Evolutionary conservation across 2,113 vertebrate genomes (phyloP).

Genomic region (Colistium nudipinnis): DNA sequence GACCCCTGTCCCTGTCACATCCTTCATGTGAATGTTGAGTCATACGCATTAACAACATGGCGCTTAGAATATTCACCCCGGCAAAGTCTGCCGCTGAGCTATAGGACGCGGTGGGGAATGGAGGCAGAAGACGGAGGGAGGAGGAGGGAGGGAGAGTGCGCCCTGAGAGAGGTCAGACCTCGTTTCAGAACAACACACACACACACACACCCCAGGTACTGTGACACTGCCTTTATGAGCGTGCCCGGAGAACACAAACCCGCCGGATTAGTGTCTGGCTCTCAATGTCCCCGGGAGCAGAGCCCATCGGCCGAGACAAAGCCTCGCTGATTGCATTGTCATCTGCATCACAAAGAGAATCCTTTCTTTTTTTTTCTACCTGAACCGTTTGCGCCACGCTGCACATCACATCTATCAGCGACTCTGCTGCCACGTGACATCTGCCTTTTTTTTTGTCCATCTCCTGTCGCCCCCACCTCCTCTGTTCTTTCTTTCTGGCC

Average conservation of each 20-base stretch:
- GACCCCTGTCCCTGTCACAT: conserved; percentile 32
- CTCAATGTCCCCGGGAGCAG: conserved; percentile 70
- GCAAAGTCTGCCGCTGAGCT: conserved; percentile 29
- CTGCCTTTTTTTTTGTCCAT: conserved; percentile 56
- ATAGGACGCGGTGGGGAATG: conserved; percentile 25
- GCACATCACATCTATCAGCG: conserved; percentile 69
- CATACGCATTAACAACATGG: conserved; percentile 40
- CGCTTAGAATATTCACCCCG: conserved; percentile 30
- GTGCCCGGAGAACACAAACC: conserved; percentile 71
- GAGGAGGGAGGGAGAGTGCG: conserved; percentile 44
- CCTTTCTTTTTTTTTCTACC: conserved; percentile 80
- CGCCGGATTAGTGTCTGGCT: conserved; percentile 74
- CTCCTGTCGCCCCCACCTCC: conserved; percentile 14
- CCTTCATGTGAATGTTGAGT: conserved; percentile 30
- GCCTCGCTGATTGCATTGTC: conserved; percentile 77
- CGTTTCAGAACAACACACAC: conserved; percentile 66
- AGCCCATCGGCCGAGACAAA: conserved; percentile 77
- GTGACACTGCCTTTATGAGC: conserved; percentile 69
- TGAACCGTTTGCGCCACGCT: conserved; percentile 61
- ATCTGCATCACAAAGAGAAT: conserved; percentile 82
- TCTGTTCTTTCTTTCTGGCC: conserved; percentile 38
- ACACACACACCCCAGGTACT: conserved; percentile 77
- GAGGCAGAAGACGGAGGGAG: conserved; percentile 16
- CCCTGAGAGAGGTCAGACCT: conserved; percentile 79
- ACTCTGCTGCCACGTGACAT: conserved; percentile 69